Evolutionary conservation across 2,797 vertebrate genomes (phyloP), one percentile per base, ranked within the genome.

Genomic region (Picus viridis): DNA sequence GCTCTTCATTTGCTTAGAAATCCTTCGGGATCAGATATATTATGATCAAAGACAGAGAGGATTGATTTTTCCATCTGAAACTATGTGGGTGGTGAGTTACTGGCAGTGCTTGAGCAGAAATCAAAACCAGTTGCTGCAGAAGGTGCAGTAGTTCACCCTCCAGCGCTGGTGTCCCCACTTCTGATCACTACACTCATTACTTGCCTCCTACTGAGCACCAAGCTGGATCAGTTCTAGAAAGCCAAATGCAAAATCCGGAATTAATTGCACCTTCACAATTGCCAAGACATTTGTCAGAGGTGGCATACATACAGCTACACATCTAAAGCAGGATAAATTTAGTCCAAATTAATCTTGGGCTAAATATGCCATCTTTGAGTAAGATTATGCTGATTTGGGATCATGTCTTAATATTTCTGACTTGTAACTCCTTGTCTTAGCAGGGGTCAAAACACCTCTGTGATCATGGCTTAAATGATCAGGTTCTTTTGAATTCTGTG

Each of bases 181-280:
- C 57, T 57, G 57, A 20, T 14, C 29, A 57, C 15, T 49, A 9
- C 0, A 1, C 16, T 85, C 12, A 58, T 9, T 8, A 30, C 15
- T 76, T 82, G 34, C 8, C 5, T 81, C 26, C 34, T 4, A 15
- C 11, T 0, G 0, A 53, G 62, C 34, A 68, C 3, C 49, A 39
- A 23, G 27, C 26, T 54, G 26, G 27, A 76, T 11, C 20, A 61
- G 7, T 3, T 39, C 61, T 41, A 20, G 24, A 59, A 84, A 84
- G 63, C 12, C 41, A 51, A 69, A 39, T 22, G 26, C 49, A 84
- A 82, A 93, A 63, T 16, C 20, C 20, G 67, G 63, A 88, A 76
- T 22, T 10, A 90, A 10, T 34, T 0, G 3, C 39, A 76, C 17
- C 59, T 62, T 69, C 34, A 30, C 16, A 86, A n/a, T 14, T 63